Conservation (phyloP, 2,888 invertebrate genomes). For the Petrolisthes manimaculis region DNA sequence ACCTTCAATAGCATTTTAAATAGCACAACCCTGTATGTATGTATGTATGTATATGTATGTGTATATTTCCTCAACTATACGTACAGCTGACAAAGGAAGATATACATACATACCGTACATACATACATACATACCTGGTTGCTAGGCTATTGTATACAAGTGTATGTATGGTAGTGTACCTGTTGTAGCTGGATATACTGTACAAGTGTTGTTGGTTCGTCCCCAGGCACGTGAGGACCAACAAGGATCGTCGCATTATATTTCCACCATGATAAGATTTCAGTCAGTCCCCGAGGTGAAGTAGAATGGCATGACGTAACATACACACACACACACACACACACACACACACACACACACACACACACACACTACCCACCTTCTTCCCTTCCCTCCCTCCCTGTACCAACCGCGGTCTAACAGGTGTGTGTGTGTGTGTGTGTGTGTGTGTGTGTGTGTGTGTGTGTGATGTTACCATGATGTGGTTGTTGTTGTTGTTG, state of each 20-base stretch:
- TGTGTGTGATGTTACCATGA: neutral
- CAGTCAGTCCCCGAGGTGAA: no score
- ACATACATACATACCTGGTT: neutral
- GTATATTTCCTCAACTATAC: neutral
- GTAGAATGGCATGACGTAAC: neutral
- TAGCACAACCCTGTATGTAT: no score
- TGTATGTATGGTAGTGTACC: no score
- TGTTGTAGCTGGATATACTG: no score
- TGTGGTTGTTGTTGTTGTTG: neutral
- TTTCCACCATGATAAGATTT: no score
- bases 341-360: neutral
- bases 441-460: neutral
- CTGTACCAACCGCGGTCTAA: neutral
- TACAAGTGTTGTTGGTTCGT: no score
- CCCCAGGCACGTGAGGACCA: no score
- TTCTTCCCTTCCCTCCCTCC: no score
- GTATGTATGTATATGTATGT: neutral
- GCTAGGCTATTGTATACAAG: no score
- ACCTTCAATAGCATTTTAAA: no score
- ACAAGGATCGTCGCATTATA: no score
- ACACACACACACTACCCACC: neutral
- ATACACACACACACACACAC: neutral
- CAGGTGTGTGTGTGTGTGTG: neutral
- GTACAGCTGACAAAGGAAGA: neutral
- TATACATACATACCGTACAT: neutral